Percentiles rank a stretch among this genome's conserved stretches.
Conservation (phyloP, 2,888 invertebrate species). For the Nemoura dubitans region DNA sequence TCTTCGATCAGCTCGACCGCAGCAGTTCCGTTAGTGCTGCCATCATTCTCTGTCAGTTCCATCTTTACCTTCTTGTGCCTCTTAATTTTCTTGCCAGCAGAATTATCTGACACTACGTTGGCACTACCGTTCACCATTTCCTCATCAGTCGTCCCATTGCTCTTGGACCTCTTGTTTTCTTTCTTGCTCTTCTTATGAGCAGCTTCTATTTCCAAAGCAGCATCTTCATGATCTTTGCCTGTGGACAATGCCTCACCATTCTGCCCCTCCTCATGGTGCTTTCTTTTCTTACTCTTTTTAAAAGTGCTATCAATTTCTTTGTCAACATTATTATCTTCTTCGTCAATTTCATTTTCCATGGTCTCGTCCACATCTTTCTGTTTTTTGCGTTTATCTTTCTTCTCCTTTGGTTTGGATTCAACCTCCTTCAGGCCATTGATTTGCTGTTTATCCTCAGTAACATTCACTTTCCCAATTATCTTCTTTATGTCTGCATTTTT, state of each 20-base stretch:
- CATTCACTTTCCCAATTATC: neutral
- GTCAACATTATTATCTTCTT: neutral
- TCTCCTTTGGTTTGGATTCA: neutral
- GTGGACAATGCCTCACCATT: neutral
- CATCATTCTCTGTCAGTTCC: neutral
- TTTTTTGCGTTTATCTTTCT: constrained; percentile 13
- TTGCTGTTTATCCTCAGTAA: neutral
- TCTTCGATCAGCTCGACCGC: too few species aligned
- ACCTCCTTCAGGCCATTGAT: neutral
- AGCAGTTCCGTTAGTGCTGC: neutral
- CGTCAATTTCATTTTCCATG: neutral
- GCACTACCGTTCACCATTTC: neutral
- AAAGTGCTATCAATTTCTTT: neutral
- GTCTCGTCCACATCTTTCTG: neutral
- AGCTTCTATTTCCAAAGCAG: neutral
- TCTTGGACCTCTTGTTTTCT: neutral
- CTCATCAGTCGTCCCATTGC: neutral
- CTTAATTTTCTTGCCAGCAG: neutral
- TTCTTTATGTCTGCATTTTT: neutral
- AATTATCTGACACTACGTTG: neutral
- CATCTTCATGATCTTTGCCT: too few species aligned
- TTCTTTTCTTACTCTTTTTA: neutral
- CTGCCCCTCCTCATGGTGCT: neutral
- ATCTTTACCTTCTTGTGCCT: neutral
- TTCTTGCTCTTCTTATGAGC: neutral